phyloP scores from a whole-genome alignment of 1,140 invertebrate genomes.

The Apolygus lucorum region DNA sequence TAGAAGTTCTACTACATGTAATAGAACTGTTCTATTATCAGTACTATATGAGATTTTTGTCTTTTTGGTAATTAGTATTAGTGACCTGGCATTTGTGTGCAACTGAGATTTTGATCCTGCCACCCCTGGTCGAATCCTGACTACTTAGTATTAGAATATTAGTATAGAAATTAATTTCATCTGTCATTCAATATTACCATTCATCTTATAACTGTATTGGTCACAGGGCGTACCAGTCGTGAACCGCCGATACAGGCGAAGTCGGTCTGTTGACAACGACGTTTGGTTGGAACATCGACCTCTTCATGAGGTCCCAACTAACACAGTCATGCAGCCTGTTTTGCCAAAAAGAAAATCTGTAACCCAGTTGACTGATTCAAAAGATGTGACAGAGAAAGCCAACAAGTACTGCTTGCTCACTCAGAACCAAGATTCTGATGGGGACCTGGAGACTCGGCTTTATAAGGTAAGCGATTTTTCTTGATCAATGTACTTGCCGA shows the following conservation, averaged over 20 bases:
- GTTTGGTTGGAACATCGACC: slow-evolving; percentile 88
- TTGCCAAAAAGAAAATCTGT: slow-evolving; percentile 76
- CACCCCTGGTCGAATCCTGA: too few relatives aligned
- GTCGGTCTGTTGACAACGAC: slow-evolving; percentile 62
- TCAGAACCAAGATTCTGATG: slow-evolving; percentile 82
- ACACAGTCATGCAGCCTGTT: slow-evolving; percentile 81
- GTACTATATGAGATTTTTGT: too few relatives aligned
- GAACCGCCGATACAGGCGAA: slow-evolving; percentile 64
- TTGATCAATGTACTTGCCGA: too few relatives aligned
- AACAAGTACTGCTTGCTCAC: slow-evolving; percentile 86
- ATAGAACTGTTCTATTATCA: too few relatives aligned
- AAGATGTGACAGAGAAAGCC: slow-evolving; percentile 64
- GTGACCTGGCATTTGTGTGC: too few relatives aligned
- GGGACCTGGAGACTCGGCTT: slow-evolving; percentile 84
- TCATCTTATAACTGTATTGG: too few relatives aligned
- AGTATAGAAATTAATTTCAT: too few relatives aligned
- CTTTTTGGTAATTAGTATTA: too few relatives aligned
- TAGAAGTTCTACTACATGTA: too few relatives aligned
- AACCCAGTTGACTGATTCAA: slow-evolving; percentile 58
- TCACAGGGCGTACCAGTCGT: slow-evolving; percentile 44
- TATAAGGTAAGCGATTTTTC: slow-evolving; percentile 60
- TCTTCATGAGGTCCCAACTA: slow-evolving; percentile 55
- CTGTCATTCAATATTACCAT: too few relatives aligned
- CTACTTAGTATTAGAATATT: too few relatives aligned
- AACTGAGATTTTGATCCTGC: too few relatives aligned